phyloP scores from a whole-genome alignment of 2,113 vertebrate genomes.

The Corvus hawaiiensis region DNA sequence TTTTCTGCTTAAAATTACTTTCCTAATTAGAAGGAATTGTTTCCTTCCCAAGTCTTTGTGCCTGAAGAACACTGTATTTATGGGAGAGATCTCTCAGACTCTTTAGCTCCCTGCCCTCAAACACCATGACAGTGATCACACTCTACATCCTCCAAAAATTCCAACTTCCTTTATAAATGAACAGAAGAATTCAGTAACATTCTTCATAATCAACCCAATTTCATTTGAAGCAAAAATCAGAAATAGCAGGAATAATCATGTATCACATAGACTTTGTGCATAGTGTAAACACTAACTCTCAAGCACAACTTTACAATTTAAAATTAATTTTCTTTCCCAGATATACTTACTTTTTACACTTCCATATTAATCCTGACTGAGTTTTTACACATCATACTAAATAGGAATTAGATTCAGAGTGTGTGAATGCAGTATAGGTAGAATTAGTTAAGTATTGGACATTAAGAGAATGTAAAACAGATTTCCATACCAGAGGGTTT shows the following conservation, averaged over 20 bases:
- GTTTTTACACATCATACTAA: neutral
- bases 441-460: neutral
- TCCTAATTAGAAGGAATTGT: constrained; percentile 69
- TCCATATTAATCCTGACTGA: neutral
- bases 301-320: neutral
- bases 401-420: neutral
- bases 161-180: neutral
- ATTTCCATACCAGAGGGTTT: neutral
- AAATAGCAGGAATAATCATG: neutral
- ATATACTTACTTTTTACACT: neutral
- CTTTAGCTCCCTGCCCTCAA: neutral
- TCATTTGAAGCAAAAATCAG: neutral
- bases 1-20: constrained; percentile 64
- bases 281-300: neutral
- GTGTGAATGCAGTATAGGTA: neutral
- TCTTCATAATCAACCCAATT: neutral
- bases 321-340: neutral
- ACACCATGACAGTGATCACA: neutral
- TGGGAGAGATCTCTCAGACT: neutral
- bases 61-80: constrained; percentile 3
- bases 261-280: neutral
- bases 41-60: constrained; percentile 35
- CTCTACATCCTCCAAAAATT: neutral
- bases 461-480: neutral
- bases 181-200: neutral